phyloP scores from a whole-genome alignment of 2,797 vertebrate species.

The Anguilla marmorata region DNA sequence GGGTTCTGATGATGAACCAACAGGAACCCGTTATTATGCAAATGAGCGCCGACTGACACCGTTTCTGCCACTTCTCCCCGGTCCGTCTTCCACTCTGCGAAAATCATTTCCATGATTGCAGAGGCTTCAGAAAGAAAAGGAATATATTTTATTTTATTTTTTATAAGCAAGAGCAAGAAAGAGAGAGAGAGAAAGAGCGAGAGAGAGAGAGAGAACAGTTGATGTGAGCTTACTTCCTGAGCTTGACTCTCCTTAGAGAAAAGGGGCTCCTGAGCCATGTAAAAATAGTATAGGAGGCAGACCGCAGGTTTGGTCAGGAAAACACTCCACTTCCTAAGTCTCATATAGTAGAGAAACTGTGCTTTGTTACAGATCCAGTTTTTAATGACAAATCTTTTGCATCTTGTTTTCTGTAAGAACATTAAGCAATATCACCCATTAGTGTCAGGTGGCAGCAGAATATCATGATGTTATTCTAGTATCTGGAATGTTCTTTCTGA shows the following conservation, averaged over 20 bases:
- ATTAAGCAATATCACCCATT: neutral
- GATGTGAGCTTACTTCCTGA: conserved; percentile 68
- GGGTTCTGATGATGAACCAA: conserved; percentile 82
- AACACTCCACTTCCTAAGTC: neutral
- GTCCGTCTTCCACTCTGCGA: conserved; percentile 84
- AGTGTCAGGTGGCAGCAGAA: neutral
- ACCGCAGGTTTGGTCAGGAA: neutral
- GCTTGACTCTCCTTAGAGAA: neutral
- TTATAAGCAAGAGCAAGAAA: neutral
- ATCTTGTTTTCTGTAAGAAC: neutral
- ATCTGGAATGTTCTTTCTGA: conserved; percentile 26
- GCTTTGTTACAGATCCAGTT: neutral
- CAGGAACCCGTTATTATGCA: conserved; percentile 89
- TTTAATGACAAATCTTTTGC: neutral
- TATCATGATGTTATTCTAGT: neutral
- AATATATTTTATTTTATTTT: conserved; percentile 16
- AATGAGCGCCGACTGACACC: conserved; percentile 83
- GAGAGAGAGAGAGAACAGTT: neutral
- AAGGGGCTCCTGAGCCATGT: neutral
- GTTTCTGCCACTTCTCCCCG: conserved; percentile 69
- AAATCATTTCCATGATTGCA: conserved; percentile 87
- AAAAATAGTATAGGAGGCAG: neutral
- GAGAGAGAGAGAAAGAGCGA: neutral
- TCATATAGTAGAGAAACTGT: neutral
- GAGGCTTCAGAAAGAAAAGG: conserved; percentile 69